Evolutionary conservation across 2,113 vertebrate genomes (phyloP).

Genomic region (Brachyistius frenatus): DNA sequence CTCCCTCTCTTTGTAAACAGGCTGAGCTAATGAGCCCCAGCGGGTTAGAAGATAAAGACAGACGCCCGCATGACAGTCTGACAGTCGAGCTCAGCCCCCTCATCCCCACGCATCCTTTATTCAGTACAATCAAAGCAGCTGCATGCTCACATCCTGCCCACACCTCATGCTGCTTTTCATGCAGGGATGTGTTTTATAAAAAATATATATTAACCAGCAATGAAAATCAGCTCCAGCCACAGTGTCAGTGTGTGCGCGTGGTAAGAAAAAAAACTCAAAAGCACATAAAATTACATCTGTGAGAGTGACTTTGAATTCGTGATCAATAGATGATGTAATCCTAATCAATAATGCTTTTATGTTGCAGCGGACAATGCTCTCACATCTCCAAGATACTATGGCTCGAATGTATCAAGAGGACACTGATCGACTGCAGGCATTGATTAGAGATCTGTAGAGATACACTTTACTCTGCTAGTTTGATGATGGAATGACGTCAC

Average conservation of each 20-base stretch:
- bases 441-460: conserved; percentile 23
- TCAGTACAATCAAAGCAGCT: conserved; percentile 42
- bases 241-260: neutral
- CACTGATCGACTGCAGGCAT: conserved; percentile 26
- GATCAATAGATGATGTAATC: conserved; percentile 34
- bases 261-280: neutral
- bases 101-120: conserved; percentile 42
- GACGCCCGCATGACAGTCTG: conserved; percentile 62
- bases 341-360: conserved; percentile 44
- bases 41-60: conserved; percentile 71
- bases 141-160: conserved; percentile 12
- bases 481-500: conserved; percentile 29
- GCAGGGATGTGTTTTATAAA: neutral
- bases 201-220: neutral
- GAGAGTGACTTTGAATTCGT: neutral
- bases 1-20: conserved; percentile 73
- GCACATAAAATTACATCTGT: neutral
- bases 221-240: neutral
- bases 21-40: conserved; percentile 76
- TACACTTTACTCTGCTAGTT: conserved; percentile 4
- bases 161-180: neutral
- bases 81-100: conserved; percentile 41
- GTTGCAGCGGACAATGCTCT: conserved; percentile 37
- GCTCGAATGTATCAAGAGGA: conserved; percentile 35
- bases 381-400: conserved; percentile 17